A percentile compares a stretch with the other conserved stretches of the same genome.
These are phyloP conservation scores for Aricia artaxerxes DNA, from an alignment of 2,888 invertebrate species.

Conservation along the genomic window DNA sequence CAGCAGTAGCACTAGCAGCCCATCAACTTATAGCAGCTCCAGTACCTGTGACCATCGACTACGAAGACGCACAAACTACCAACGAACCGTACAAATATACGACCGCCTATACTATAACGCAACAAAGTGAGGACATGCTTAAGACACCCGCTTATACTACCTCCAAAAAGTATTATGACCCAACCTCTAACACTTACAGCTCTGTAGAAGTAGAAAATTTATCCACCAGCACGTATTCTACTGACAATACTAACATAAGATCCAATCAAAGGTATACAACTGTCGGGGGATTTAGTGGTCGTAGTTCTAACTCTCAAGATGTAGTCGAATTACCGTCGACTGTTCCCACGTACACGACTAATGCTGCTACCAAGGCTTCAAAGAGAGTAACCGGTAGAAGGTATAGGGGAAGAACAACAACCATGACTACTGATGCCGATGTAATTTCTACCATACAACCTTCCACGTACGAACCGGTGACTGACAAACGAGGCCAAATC, in stretches of 20 bases:
- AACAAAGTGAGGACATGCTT: conserved; percentile 58
- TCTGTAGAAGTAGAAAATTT: conserved; percentile 38
- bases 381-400: conserved; percentile 3
- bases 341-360: conserved; percentile 27
- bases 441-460: conserved; percentile 14
- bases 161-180: conserved; percentile 46
- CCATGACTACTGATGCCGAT: background rate
- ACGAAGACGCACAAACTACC: conserved; percentile 54
- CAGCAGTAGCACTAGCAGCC: conserved; percentile 71
- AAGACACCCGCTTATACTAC: conserved; percentile 51
- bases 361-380: conserved; percentile 27
- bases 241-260: conserved; percentile 34
- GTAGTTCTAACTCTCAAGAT: conserved; percentile 34
- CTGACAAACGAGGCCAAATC: background rate
- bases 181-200: conserved; percentile 49
- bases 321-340: background rate
- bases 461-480: conserved; percentile 15
- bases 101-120: conserved; percentile 55
- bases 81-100: conserved; percentile 32
- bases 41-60: conserved; percentile 61
- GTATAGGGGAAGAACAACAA: conserved; percentile 12
- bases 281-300: conserved; percentile 35
- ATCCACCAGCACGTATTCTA: conserved; percentile 31
- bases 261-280: conserved; percentile 31
- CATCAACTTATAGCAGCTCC: conserved; percentile 73